Conservation (phyloP, 2,113 vertebrate species). For the Paracanthobrama guichenoti region DNA sequence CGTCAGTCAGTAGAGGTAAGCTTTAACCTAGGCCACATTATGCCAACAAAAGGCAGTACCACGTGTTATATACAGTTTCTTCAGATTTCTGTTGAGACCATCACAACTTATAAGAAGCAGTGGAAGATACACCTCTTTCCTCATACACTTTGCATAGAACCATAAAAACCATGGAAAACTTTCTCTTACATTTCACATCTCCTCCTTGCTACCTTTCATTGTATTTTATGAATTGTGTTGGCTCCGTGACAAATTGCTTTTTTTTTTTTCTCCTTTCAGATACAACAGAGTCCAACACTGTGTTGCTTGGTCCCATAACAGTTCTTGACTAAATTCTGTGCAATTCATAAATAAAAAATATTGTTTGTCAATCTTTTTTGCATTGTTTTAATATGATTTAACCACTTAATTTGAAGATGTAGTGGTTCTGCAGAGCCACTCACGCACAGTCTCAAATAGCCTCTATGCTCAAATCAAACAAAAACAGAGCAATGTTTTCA, state of each 20-base stretch:
- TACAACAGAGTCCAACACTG: background rate
- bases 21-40: background rate
- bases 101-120: background rate
- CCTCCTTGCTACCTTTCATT: background rate
- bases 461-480: background rate
- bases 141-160: background rate
- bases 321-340: slow-evolving; percentile 1
- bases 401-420: background rate
- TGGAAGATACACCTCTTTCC: background rate
- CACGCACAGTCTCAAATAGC: no score
- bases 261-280: background rate
- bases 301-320: background rate
- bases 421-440: background rate
- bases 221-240: background rate
- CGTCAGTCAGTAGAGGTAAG: background rate
- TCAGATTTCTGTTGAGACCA: background rate
- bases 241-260: background rate
- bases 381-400: background rate
- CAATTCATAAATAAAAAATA: background rate
- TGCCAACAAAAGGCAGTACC: background rate
- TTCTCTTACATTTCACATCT: background rate
- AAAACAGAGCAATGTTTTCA: background rate
- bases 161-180: background rate
- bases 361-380: background rate
- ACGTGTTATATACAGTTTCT: background rate